phyloP scores from a whole-genome alignment of 2,888 invertebrate species.

The Drosophila colorata region DNA sequence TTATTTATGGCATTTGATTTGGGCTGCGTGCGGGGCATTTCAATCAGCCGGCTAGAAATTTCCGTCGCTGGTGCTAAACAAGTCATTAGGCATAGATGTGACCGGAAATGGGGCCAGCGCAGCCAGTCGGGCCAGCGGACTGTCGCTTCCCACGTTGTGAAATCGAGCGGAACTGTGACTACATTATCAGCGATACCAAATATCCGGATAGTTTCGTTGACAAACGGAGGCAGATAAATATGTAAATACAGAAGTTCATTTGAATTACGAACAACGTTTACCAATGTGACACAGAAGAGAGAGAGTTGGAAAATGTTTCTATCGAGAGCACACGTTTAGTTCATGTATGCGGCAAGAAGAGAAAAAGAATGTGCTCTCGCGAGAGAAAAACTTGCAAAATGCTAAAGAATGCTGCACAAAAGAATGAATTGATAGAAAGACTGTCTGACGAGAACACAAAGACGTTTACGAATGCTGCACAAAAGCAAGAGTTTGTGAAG shows the following conservation, averaged over 20 bases:
- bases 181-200: conserved; percentile 8
- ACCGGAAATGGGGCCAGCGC: conserved; percentile 49
- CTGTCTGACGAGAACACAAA: too few relatives aligned
- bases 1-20: conserved; percentile 74
- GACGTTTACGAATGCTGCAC: too few relatives aligned
- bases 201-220: background rate
- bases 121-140: background rate
- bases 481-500: too few relatives aligned
- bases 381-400: background rate
- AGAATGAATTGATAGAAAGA: background rate
- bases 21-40: conserved; percentile 58
- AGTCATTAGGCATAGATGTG: conserved; percentile 54
- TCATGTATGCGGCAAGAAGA: background rate
- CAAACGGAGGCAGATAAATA: background rate
- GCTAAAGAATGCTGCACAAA: background rate
- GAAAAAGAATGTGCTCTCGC: background rate
- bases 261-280: background rate
- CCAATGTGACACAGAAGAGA: background rate
- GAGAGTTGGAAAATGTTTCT: background rate
- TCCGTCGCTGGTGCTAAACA: conserved; percentile 40
- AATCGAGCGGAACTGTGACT: conserved; percentile 46
- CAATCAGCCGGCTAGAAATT: conserved; percentile 26
- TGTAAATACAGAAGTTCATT: background rate
- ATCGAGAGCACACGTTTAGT: background rate
- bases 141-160: conserved; percentile 44